A percentile compares a stretch with the other conserved stretches of the same genome.
These are phyloP conservation scores for Seira musarum DNA, from an alignment of 2,888 invertebrate species.

Conservation along the genomic window DNA sequence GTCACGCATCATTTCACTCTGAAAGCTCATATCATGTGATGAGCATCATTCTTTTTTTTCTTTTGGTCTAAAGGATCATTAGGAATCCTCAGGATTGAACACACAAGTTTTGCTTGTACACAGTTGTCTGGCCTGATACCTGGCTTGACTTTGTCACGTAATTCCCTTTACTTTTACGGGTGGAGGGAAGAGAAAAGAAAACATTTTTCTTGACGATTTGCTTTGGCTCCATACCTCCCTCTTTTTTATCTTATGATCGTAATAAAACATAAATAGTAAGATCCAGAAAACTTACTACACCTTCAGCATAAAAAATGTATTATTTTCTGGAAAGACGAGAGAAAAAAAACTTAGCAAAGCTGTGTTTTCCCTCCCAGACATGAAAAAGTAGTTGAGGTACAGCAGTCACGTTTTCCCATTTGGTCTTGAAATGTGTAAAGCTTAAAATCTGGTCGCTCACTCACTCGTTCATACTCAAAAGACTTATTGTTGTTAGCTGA, in stretches of 20 bases:
- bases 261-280: conserved; percentile 20
- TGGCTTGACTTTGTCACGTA: conserved; percentile 43
- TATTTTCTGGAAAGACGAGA: conserved; percentile 11
- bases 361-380: too few relatives aligned
- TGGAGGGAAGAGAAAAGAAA: conserved; percentile 19
- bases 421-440: conserved; percentile 23
- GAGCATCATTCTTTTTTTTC: too few relatives aligned
- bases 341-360: neutral
- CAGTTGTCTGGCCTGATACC: neutral
- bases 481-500: neutral
- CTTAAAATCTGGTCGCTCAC: conserved; percentile 39
- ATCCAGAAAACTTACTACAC: neutral
- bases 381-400: neutral
- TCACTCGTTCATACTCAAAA: neutral
- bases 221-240: neutral
- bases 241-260: conserved; percentile 4
- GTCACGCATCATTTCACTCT: too few relatives aligned
- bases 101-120: too few relatives aligned
- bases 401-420: conserved; percentile 50
- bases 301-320: conserved; percentile 2
- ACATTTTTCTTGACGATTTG: conserved; percentile 52
- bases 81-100: too few relatives aligned
- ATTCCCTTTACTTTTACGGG: conserved; percentile 33
- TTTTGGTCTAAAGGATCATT: too few relatives aligned
- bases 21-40: too few relatives aligned